Conservation (phyloP, 2,113 vertebrate species). For the Irena cyanogastra region DNA sequence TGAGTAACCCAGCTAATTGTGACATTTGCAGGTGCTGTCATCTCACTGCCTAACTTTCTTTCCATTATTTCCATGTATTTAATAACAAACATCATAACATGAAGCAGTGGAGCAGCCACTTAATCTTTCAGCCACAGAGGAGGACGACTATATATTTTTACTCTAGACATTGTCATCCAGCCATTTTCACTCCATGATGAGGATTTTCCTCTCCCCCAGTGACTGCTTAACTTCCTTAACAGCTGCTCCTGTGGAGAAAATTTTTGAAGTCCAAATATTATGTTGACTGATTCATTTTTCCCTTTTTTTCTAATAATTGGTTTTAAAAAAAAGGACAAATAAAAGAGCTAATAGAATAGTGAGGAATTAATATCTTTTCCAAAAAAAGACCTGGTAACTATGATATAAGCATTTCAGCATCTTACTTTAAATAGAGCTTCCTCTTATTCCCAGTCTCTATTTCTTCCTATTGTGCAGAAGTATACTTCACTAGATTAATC, state of each 20-base stretch:
- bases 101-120: not conserved
- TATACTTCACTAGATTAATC: not conserved
- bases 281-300: not conserved
- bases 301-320: not conserved
- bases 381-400: not conserved
- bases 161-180: not conserved
- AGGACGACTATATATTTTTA: not conserved
- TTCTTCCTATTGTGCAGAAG: not conserved
- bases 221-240: not conserved
- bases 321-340: not conserved
- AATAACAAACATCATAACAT: not conserved
- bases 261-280: not conserved
- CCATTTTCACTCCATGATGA: not conserved
- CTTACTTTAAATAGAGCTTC: not conserved
- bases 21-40: not conserved
- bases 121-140: not conserved
- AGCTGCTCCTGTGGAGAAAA: not conserved
- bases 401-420: not conserved
- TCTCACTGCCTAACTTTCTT: not conserved
- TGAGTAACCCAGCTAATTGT: not conserved
- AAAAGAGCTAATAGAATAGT: not conserved
- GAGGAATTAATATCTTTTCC: not conserved
- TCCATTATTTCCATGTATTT: not conserved
- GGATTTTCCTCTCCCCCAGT: not conserved
- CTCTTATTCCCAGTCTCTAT: not conserved